These are phyloP conservation scores for Trichopria drosophilae DNA, from an alignment of 2,888 invertebrate species.

Conservation along the genomic window DNA sequence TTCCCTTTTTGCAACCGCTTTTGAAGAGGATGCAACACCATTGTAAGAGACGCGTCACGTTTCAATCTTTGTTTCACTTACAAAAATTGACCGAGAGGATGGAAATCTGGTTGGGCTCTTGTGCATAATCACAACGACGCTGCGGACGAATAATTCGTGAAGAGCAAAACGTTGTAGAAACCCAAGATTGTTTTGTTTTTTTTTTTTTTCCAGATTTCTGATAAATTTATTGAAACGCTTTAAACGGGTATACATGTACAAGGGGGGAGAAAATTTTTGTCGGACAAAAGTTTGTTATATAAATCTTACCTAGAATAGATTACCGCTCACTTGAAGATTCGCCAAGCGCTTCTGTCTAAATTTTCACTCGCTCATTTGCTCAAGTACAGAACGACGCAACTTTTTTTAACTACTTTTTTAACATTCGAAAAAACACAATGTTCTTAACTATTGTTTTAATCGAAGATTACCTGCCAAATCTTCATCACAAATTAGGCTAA, in stretches of 20 bases:
- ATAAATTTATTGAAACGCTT: conserved; percentile 55
- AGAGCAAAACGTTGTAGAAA: conserved; percentile 41
- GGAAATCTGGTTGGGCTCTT: conserved; percentile 49
- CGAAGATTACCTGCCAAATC: conserved; percentile 52
- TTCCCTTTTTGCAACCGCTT: no score
- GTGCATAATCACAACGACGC: no score
- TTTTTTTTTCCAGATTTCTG: conserved; percentile 53
- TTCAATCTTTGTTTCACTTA: no score
- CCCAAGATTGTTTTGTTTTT: conserved; percentile 52
- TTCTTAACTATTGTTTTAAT: conserved; percentile 44
- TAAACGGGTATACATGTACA: conserved; percentile 54
- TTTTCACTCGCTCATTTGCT: conserved; percentile 33
- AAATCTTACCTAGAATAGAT: conserved; percentile 50
- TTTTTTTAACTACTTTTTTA: conserved; percentile 26
- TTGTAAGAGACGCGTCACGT: no score
- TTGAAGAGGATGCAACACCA: no score
- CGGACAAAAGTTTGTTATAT: conserved; percentile 48
- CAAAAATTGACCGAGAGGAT: conserved; percentile 46
- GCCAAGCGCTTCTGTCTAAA: conserved; percentile 21
- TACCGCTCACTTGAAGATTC: conserved; percentile 43
- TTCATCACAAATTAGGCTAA: conserved; percentile 46
- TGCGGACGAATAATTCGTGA: conserved; percentile 19
- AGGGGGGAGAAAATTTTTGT: conserved; percentile 50
- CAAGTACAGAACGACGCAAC: conserved; percentile 26
- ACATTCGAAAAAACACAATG: conserved; percentile 25